A percentile compares a stretch with the other conserved stretches of the same genome.
Evolutionary conservation across 1,140 invertebrate genomes (phyloP).

Genomic region (Ostrea edulis): DNA sequence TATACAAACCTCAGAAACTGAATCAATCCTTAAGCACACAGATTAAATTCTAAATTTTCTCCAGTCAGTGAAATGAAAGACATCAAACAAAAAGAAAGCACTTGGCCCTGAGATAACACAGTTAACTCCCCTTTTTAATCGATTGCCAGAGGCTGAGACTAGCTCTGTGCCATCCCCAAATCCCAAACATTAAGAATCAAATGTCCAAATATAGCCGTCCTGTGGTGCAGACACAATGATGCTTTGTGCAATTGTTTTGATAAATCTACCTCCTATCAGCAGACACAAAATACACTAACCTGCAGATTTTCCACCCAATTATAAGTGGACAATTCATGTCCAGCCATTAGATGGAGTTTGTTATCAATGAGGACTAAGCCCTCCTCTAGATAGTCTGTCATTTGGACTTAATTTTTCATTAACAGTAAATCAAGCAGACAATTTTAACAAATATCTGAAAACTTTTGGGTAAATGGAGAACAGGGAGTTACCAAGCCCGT

Average conservation of each 20-base stretch:
- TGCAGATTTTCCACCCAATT: conserved; percentile 34
- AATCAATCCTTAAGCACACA: conserved; percentile 1
- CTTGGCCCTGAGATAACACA: conserved; percentile 15
- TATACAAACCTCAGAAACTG: background rate
- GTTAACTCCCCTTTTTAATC: conserved; percentile 37
- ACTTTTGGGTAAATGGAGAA: conserved; percentile 3
- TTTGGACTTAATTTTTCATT: conserved; percentile 30
- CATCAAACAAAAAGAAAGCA: conserved; percentile 10
- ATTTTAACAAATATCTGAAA: conserved; percentile 40
- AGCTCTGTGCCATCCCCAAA: background rate
- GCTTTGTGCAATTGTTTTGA: conserved; percentile 21
- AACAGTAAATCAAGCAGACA: conserved; percentile 31
- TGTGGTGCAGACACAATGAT: conserved; percentile 14
- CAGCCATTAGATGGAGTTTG: background rate
- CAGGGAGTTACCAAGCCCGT: background rate
- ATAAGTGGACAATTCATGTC: conserved; percentile 3
- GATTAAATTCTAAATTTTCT: background rate
- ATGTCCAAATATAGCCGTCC: conserved; percentile 19
- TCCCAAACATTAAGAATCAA: conserved; percentile 7
- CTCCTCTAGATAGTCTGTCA: conserved; percentile 9
- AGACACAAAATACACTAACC: conserved; percentile 28
- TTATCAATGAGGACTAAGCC: conserved; percentile 28
- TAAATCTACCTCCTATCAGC: conserved; percentile 36
- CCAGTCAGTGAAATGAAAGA: conserved; percentile 35
- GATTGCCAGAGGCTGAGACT: conserved; percentile 14